Base-by-base conservation (phyloP, 1,140 invertebrate genomes). In the Capitella teleta region DNA sequence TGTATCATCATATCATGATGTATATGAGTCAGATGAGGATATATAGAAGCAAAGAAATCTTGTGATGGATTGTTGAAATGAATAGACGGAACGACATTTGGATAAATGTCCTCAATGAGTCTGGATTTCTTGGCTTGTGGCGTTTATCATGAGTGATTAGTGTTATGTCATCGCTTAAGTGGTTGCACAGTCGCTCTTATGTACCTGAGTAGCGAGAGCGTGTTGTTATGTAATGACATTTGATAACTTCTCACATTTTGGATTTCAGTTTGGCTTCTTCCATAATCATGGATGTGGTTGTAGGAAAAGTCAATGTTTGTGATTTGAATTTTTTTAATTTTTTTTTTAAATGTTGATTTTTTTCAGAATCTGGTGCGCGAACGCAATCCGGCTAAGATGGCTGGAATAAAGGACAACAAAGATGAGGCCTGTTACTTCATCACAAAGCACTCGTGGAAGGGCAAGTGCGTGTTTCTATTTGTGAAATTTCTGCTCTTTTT, bases 371-470 rank as follows among this genome's bases (percentile, higher is more conserved):
- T 41, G 38, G 18, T 16, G 38, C 8, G n/a, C 8, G 8, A n/a
- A 10, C 8, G 30, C n/a, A 32, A 24, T 26, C 21, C 18, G 21
- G 28, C 16, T 32, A 36, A 24, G 1, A 45, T 45, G 43, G 24
- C 8, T 6, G 8, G 28, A 5, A 47, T 72, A 49, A 70, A 70
- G 44, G 86, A 91, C 71, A 92, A 91, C 76, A 79, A 85, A 66
- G 87, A 92, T 81, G 78, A 92, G 62, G 84, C 85, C 52, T 92
- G 89, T 73, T 97, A 90, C 75, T 80, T 89, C 70, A 89, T 95
- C 60, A 94, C 87, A 12, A 97, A 97, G 75, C 88, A 92, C 68
- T 91, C 77, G 53, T 86, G 93, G 93, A 94, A 93, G 76, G 87
- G 93, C 74, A 95, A 89, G 84, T 89, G 77, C 79, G 84, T 77